phyloP scores from a whole-genome alignment of 2,888 invertebrate genomes.

The Drosophila percnosoma region DNA sequence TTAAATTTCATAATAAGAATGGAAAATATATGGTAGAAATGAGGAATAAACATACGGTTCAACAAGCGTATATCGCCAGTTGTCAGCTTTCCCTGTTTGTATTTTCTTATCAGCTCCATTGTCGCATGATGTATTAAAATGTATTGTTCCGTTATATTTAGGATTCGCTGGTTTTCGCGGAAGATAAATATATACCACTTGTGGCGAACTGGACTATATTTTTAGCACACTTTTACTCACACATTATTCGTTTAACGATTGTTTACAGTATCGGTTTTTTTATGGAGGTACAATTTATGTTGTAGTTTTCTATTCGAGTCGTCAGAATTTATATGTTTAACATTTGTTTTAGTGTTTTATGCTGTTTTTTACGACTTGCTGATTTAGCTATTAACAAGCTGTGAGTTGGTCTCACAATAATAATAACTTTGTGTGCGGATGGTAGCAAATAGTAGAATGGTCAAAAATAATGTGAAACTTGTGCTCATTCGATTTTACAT shows the following conservation, averaged over 20 bases:
- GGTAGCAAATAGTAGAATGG: conserved; percentile 18
- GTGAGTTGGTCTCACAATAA: conserved; percentile 5
- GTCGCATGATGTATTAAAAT: conserved; percentile 42
- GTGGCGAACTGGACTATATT: background rate
- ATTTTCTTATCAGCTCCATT: conserved; percentile 82
- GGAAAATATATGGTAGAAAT: background rate
- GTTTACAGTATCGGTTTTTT: conserved; percentile 8
- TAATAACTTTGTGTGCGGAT: conserved; percentile 4
- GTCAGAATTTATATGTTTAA: conserved; percentile 13
- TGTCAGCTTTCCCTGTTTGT: conserved; percentile 77
- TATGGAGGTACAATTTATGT: conserved; percentile 6
- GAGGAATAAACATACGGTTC: conserved; percentile 71
- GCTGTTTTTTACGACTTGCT: conserved; percentile 21
- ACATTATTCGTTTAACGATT: background rate
- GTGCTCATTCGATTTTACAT: conserved; percentile 4
- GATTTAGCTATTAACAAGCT: conserved; percentile 24
- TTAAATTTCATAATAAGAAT: background rate
- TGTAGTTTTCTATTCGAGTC: background rate
- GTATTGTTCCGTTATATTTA: background rate
- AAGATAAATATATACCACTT: conserved; percentile 1
- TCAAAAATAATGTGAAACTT: conserved; percentile 19
- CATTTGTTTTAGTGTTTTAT: conserved; percentile 38
- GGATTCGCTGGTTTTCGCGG: conserved; percentile 8
- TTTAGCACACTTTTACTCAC: conserved; percentile 2
- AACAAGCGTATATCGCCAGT: conserved; percentile 71